Conservation (phyloP, 2,113 vertebrate genomes). For the Apistogramma diplotaenia region DNA sequence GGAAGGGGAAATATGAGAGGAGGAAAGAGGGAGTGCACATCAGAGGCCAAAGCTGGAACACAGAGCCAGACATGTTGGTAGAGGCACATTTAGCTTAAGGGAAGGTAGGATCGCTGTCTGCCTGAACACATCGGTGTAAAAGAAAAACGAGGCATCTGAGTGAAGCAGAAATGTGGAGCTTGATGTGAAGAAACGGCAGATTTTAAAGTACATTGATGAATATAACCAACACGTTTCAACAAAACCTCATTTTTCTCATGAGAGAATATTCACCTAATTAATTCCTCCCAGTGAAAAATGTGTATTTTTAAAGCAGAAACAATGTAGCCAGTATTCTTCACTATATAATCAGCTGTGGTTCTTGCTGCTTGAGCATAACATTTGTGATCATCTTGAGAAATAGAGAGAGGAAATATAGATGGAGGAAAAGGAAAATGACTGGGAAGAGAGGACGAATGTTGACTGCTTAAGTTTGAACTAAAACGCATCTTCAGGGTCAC, state of each 20-base stretch:
- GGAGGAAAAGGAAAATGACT: no score
- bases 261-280: neutral
- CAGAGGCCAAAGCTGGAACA: neutral
- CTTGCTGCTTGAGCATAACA: no score
- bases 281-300: neutral
- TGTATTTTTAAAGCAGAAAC: neutral
- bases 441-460: no score
- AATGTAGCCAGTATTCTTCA: neutral
- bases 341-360: no score
- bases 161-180: neutral
- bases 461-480: neutral
- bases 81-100: conserved; percentile 37
- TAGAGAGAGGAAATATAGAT: no score
- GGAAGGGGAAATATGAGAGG: conserved; percentile 12
- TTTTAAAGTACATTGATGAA: conserved; percentile 18
- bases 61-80: conserved; percentile 7
- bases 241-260: neutral
- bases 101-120: conserved; percentile 30
- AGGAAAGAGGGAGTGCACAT: conserved; percentile 12
- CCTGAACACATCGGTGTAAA: neutral
- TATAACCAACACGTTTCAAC: neutral
- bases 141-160: neutral
- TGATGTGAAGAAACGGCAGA: conserved; percentile 10
- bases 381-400: no score
- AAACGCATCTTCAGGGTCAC: neutral